Evolutionary conservation across 2,113 vertebrate genomes (phyloP).

Genomic region (Eonycteris spelaea): DNA sequence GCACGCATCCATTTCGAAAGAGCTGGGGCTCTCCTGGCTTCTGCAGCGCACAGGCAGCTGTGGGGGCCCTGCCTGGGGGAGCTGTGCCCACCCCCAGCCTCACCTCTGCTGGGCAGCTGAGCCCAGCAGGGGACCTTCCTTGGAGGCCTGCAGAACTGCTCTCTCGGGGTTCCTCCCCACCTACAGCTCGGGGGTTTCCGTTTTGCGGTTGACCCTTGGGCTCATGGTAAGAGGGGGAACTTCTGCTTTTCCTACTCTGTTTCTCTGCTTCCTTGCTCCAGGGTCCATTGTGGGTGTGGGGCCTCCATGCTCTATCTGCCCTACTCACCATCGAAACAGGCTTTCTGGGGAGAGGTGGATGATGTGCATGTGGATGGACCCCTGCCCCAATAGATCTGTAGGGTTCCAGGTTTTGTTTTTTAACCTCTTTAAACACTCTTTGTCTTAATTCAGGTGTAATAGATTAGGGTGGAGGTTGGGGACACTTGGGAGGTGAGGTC

Average conservation of each 20-base stretch:
- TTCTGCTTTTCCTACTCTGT: neutral
- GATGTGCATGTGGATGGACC: neutral
- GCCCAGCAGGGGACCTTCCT: neutral
- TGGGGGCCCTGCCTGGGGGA: neutral
- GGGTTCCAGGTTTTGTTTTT: neutral
- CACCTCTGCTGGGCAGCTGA: neutral
- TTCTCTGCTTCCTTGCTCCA: neutral
- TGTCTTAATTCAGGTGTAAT: neutral
- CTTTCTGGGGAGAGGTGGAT: neutral
- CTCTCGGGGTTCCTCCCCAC: neutral
- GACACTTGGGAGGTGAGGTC: neutral
- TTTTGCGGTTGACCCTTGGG: neutral
- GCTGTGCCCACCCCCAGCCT: rapidly evolving
- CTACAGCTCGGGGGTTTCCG: neutral
- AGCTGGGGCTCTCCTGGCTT: neutral
- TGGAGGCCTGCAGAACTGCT: neutral
- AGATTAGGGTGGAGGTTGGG: too few species aligned
- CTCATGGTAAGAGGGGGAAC: neutral
- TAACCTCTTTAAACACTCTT: neutral
- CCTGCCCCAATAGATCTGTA: neutral
- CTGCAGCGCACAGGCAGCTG: neutral
- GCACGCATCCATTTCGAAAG: neutral
- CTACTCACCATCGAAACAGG: neutral
- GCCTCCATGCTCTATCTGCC: neutral
- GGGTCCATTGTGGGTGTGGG: neutral